Base-by-base conservation (phyloP, 2,113 vertebrate species). In the Sclerurus mexicanus region DNA sequence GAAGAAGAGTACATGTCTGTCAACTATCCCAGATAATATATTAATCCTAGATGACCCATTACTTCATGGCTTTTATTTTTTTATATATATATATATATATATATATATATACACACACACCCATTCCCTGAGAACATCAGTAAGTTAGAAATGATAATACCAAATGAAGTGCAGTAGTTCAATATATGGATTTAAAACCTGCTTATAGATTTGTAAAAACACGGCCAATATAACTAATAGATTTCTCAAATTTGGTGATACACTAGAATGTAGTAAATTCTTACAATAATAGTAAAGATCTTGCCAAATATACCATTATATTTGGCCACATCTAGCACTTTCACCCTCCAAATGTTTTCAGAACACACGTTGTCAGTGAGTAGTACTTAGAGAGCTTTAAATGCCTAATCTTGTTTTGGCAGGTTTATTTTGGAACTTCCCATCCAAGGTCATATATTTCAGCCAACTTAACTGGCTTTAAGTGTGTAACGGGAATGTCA, bases 381-480 rank as follows among this genome's bases (percentile, higher is more conserved):
- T 83, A 73, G 31, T 55, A 64, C 27, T 83, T 23, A 19, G 8
- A 14, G 49, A 83, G 15, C 28, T 40, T 81, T 55, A 89, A 83
- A 90, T 85, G 31, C 42, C 59, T 69, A 82, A 59, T n/a, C 21
- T 95, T 95, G 19, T 85, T 78, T 89, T 88, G 60, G 6, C 96
- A 99, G 99, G 99, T 99, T 28, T 99, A 99, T 92, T 99, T 99
- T 87, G 99, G 99, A 84, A 99, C 99, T 37, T 99, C 99, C 20
- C 99, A 99, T 95, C 99, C 99, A 17, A 99, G 99, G 49, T 99
- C 99, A 25, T 99, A 99, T 95, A 99, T 99, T 97, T 99, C 99
- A 4, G 99, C 99, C 56, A 99, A 99, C 62, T 99, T 99, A 89
- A 99, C 98, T 24, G 99, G 99, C 64, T 99, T 99, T 91, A 99